Conservation (phyloP, 2,113 vertebrate genomes). For the Elgaria multicarinata region DNA sequence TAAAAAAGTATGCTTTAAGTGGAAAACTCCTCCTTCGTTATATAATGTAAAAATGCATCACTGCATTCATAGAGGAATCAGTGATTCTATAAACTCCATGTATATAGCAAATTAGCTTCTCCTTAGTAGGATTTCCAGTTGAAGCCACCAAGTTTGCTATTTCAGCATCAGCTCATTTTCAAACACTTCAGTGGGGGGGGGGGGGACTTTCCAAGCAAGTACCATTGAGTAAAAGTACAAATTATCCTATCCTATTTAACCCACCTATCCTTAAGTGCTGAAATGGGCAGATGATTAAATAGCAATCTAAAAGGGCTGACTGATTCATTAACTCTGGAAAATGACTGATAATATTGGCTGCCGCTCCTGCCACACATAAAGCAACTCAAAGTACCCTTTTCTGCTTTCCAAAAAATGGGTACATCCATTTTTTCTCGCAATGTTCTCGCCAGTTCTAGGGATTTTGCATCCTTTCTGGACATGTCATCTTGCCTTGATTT, state of each 20-base stretch:
- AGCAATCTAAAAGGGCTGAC: conserved; percentile 1
- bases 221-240: neutral
- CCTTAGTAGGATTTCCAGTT: neutral
- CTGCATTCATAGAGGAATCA: neutral
- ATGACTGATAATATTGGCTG: neutral
- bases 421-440: neutral
- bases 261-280: neutral
- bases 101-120: neutral
- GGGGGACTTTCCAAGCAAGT: neutral
- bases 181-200: neutral
- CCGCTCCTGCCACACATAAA: neutral
- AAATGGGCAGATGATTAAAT: conserved; percentile 24
- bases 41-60: neutral
- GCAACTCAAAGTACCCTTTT: neutral
- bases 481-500: neutral
- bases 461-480: neutral
- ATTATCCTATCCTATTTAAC: neutral
- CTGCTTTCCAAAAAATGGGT: neutral
- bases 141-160: neutral
- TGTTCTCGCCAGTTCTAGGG: neutral
- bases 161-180: conserved; percentile 1
- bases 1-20: neutral
- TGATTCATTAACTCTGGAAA: conserved; percentile 10
- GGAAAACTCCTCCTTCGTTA: neutral
- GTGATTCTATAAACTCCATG: neutral